Percentiles rank a stretch among this genome's conserved stretches.
Conservation (phyloP, 2,113 vertebrate genomes). For the Ancistrus triradiatus region DNA sequence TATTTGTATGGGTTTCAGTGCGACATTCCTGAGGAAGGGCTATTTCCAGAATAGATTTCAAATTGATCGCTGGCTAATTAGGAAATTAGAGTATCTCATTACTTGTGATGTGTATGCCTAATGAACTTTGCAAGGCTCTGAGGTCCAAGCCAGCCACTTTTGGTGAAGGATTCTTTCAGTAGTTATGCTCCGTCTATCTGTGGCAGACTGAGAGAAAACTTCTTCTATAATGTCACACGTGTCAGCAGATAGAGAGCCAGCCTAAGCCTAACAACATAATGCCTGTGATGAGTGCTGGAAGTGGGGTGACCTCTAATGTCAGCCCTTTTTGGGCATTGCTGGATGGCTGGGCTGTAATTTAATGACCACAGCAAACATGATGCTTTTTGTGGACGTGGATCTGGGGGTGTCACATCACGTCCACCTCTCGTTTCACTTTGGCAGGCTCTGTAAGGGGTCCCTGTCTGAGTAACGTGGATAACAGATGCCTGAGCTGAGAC, state of each 20-base stretch:
- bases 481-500: constrained; percentile 49
- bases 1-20: not conserved
- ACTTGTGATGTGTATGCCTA: not conserved
- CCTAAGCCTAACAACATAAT: constrained; percentile 46
- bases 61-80: constrained; percentile 1
- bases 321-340: constrained; percentile 57
- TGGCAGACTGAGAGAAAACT: not conserved
- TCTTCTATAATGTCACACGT: not conserved
- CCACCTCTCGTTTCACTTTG: constrained; percentile 50
- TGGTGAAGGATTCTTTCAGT: not conserved
- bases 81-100: not conserved
- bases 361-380: constrained; percentile 51
- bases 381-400: constrained; percentile 26
- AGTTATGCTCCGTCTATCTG: not conserved
- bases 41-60: not conserved
- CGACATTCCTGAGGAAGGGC: not conserved
- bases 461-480: constrained; percentile 45
- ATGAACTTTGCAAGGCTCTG: not conserved
- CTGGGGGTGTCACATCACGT: constrained; percentile 48
- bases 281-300: constrained; percentile 22
- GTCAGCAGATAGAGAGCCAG: constrained; percentile 18
- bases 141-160: not conserved
- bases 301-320: constrained; percentile 31
- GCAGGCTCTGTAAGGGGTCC: constrained; percentile 47
- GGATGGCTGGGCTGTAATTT: constrained; percentile 51